Percentiles rank a stretch among this genome's conserved stretches.
Conservation (phyloP, 2,888 invertebrate species). For the Agrotis puta region DNA sequence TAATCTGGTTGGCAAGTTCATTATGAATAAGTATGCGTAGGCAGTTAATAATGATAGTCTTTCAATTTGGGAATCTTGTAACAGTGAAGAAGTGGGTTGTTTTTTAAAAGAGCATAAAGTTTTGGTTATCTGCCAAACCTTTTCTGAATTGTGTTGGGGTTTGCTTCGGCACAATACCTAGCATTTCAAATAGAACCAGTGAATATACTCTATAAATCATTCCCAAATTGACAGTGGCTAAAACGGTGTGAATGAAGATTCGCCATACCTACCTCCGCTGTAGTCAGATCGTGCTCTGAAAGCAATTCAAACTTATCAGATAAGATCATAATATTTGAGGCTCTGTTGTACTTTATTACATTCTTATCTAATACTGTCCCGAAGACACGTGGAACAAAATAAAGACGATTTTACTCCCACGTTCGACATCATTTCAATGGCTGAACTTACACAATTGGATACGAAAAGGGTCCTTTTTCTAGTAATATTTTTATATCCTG, state of each 20-base stretch:
- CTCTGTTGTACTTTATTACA: not conserved
- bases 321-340: not conserved
- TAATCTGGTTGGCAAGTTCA: constrained; percentile 6
- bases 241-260: not conserved
- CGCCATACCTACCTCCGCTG: not conserved
- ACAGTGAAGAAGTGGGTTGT: not conserved
- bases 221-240: no score
- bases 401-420: not conserved
- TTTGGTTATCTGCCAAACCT: not conserved
- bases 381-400: not conserved
- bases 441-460: not conserved
- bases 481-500: not conserved
- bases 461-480: not conserved
- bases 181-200: not conserved
- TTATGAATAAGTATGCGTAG: not conserved
- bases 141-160: not conserved
- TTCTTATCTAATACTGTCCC: not conserved
- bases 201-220: not conserved
- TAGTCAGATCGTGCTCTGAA: not conserved
- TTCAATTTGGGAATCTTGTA: not conserved
- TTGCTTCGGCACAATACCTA: not conserved
- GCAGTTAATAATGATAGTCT: not conserved
- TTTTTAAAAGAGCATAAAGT: not conserved
- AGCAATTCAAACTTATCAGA: not conserved
- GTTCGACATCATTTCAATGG: not conserved